phyloP scores from a whole-genome alignment of 2,797 vertebrate genomes.

The Sebastes hopkinsi region DNA sequence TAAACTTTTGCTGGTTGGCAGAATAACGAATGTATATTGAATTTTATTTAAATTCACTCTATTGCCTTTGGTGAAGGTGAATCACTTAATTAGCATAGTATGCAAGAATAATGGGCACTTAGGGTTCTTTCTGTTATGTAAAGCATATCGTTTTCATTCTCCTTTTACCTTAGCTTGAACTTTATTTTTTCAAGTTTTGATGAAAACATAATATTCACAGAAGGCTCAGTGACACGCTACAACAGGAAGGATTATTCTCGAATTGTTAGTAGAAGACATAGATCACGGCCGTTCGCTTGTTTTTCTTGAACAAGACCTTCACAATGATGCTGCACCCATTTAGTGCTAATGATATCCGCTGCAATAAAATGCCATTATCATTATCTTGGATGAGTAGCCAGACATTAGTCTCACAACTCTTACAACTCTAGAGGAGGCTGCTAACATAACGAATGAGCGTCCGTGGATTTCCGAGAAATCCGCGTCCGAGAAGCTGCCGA shows the following conservation, averaged over 20 bases:
- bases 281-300: constrained; percentile 1
- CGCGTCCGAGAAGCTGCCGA: background rate
- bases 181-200: constrained; percentile 6
- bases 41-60: constrained; percentile 27
- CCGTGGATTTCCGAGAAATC: background rate
- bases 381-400: constrained; percentile 46
- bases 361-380: constrained; percentile 43
- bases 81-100: constrained; percentile 30
- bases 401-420: constrained; percentile 21
- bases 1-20: constrained; percentile 6
- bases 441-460: background rate
- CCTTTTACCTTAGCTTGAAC: background rate
- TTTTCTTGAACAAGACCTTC: background rate
- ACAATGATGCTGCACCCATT: constrained; percentile 18
- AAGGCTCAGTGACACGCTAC: background rate
- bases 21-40: constrained; percentile 18
- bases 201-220: constrained; percentile 5
- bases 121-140: constrained; percentile 9
- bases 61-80: constrained; percentile 26
- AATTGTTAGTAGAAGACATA: constrained; percentile 1
- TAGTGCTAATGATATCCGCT: constrained; percentile 47
- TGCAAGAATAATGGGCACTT: constrained; percentile 8
- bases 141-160: constrained; percentile 10
- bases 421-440: background rate
- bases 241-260: background rate